phyloP scores from a whole-genome alignment of 2,113 vertebrate genomes.

The Cyprinodon brontotheroides region DNA sequence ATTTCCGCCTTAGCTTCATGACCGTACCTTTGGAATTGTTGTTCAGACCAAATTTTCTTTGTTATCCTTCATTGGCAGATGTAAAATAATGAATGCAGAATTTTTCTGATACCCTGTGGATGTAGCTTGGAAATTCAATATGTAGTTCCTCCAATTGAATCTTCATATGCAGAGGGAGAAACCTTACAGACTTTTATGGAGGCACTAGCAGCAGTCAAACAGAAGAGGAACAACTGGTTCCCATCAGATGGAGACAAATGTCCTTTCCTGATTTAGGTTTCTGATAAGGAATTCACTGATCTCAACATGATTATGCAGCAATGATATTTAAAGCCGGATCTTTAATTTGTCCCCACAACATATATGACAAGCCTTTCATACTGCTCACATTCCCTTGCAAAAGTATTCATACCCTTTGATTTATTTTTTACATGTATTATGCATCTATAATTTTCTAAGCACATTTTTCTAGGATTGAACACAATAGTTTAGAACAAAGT shows the following conservation, averaged over 20 bases:
- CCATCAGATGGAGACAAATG: not conserved
- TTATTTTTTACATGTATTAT: not conserved
- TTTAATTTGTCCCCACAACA: conserved; percentile 23
- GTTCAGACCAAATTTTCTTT: conserved; percentile 56
- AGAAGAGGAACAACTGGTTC: not conserved
- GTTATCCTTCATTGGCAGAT: conserved; percentile 36
- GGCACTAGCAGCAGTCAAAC: not conserved
- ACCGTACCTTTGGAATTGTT: conserved; percentile 63
- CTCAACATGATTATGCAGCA: conserved; percentile 1
- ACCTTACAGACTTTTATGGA: conserved; percentile 2
- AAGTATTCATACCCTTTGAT: not conserved
- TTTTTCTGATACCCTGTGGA: conserved; percentile 12
- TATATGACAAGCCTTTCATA: not conserved
- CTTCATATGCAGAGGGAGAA: conserved; percentile 1
- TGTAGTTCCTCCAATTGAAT: conserved; percentile 1
- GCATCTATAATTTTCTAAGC: not conserved
- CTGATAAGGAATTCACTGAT: not conserved
- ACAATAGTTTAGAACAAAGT: not conserved
- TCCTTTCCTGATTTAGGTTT: too few species aligned
- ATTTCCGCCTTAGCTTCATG: not conserved
- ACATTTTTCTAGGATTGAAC: not conserved
- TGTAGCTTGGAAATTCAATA: not conserved
- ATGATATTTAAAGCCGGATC: conserved; percentile 6
- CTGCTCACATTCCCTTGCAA: not conserved
- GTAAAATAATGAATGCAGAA: conserved; percentile 56